Evolutionary conservation across 2,797 vertebrate species (phyloP).

Genomic region (Oophaga sylvatica): DNA sequence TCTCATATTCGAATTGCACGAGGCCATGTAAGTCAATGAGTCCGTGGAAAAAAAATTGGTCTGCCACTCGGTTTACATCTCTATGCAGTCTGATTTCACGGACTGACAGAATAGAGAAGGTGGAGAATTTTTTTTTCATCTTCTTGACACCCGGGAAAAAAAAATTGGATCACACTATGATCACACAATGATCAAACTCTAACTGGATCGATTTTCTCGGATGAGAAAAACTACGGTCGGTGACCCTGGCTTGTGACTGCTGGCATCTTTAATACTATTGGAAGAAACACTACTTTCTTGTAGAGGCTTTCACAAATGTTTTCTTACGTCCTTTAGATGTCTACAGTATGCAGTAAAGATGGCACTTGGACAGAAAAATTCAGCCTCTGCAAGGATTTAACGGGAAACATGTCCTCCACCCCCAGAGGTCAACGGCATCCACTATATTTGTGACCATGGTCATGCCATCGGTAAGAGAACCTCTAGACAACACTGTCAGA

Average conservation of each 20-base stretch:
- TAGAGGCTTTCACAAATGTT: background rate
- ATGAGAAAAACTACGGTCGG: too few species aligned
- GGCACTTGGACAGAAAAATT: conserved; percentile 89
- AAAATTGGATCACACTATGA: too few species aligned
- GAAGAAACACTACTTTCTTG: background rate
- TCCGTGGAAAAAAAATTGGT: too few species aligned
- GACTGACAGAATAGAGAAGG: too few species aligned
- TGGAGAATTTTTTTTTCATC: too few species aligned
- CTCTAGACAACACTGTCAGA: background rate
- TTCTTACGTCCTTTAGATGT: conserved; percentile 73
- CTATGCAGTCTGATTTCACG: too few species aligned
- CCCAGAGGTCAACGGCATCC: conserved; percentile 79
- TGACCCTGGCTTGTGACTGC: background rate
- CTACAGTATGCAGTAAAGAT: conserved; percentile 87
- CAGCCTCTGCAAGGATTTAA: conserved; percentile 82
- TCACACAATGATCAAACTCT: too few species aligned
- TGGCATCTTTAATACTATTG: background rate
- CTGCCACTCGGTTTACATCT: too few species aligned
- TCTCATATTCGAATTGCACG: too few species aligned
- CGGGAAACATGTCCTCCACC: conserved; percentile 82
- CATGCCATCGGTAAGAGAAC: conserved; percentile 82
- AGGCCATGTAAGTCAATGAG: too few species aligned
- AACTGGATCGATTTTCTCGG: too few species aligned
- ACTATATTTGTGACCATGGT: conserved; percentile 89
- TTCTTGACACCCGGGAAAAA: too few species aligned